Base-by-base conservation (phyloP, 2,113 vertebrate genomes). In the Camarhynchus parvulus region DNA sequence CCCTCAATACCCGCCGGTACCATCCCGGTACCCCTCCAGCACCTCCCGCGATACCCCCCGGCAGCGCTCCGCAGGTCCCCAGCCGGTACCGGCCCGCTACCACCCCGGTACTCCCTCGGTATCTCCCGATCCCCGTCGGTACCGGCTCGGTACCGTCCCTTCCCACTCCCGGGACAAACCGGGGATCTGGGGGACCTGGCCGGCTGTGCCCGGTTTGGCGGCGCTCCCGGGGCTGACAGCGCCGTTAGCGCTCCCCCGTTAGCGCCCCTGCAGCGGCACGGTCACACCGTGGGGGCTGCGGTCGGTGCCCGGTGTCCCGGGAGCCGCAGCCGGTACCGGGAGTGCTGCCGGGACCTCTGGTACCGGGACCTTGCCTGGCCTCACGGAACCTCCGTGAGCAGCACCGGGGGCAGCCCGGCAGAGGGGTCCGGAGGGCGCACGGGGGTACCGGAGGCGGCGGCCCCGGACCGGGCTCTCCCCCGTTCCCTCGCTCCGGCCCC, bases 131-230 rank as follows among this genome's bases (percentile, higher is more conserved):
- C 9, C 33, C 3, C 14, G 8, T 16, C 50, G 75, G 30, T 25
- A 63, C 35, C 41, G 2, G 17, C 2, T 5, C 15, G 20, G 10
- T 24, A 17, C 53, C 39, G 22, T 12, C 17, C 35, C 67, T 12
- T 5, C 21, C 42, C n/a, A 1, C 30, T 61, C 15, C 33, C 33
- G 49, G 37, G 25, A 4, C 42, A 24, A 47, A 3, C 35, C 20
- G 47, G 37, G 17, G 9, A 0, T 33, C 27, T 2, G 18, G 24
- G 24, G 17, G 21, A 10, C 9, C 41, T 0, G 13, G 5, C 28
- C 15, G 23, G 23, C 25, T 10, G 10, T 24, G 35, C 28, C n/a
- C 19, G 37, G 24, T 11, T 3, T 17, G 68, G 56, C 67, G 31
- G 56, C 31, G 31, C 31, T 24, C 25, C 56, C 28, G 18, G n/a